A percentile compares a stretch with the other conserved stretches of the same genome.
phyloP scores from a whole-genome alignment of 2,113 vertebrate genomes.

The Archilochus colubris region DNA sequence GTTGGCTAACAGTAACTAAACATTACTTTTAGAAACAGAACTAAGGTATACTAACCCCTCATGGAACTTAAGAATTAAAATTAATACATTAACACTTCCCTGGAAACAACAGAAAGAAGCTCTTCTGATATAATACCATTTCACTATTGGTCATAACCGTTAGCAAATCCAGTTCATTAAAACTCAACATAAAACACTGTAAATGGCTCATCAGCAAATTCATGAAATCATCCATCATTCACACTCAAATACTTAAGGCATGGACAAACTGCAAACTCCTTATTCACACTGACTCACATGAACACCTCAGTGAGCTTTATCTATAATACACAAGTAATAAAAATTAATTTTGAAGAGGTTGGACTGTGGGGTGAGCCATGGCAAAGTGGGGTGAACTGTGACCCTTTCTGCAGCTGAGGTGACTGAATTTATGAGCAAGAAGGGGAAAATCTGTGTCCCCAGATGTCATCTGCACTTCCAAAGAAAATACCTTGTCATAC shows the following conservation, averaged over 20 bases:
- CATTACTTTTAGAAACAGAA: background rate
- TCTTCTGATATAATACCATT: background rate
- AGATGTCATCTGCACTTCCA: background rate
- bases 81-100: background rate
- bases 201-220: background rate
- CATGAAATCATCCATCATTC: background rate
- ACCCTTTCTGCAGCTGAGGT: background rate
- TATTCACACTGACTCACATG: background rate
- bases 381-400: too few species aligned
- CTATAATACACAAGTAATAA: background rate
- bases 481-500: background rate
- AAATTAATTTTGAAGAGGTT: background rate
- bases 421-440: background rate
- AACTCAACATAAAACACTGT: background rate
- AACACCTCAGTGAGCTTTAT: background rate
- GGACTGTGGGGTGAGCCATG: background rate
- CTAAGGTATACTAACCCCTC: background rate
- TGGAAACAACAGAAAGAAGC: background rate
- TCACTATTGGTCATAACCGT: background rate
- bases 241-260: background rate
- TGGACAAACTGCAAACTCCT: background rate
- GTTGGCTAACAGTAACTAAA: background rate
- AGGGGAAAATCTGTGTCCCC: background rate
- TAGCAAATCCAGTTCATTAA: background rate
- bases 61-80: background rate